Conservation (phyloP, 2,113 vertebrate species). For the Thinocorus orbignyianus region DNA sequence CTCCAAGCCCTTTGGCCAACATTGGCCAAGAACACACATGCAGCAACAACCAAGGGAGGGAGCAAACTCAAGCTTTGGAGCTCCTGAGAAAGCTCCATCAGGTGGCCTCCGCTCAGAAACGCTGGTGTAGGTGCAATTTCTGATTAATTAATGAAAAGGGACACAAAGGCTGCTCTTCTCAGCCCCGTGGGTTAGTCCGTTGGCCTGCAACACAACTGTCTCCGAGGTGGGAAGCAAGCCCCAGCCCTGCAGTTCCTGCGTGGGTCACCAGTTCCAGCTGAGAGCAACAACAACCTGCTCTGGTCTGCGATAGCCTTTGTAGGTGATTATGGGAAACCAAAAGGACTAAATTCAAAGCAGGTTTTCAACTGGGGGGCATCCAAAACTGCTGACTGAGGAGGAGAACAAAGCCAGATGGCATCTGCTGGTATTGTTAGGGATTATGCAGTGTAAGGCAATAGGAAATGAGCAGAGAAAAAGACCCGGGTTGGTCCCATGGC, state of each 20-base stretch:
- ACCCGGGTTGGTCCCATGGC: not conserved
- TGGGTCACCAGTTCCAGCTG: not conserved
- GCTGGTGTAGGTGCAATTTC: not conserved
- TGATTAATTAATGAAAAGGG: not conserved
- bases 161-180: not conserved
- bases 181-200: not conserved
- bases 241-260: not conserved
- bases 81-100: constrained; percentile 26
- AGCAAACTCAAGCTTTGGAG: not conserved
- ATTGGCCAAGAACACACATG: not conserved
- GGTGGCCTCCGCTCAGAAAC: not conserved
- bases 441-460: constrained; percentile 50
- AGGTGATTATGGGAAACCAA: constrained; percentile 28
- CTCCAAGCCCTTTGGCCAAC: not conserved
- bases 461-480: constrained; percentile 47
- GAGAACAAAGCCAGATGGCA: constrained; percentile 72
- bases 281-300: constrained; percentile 44
- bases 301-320: not conserved
- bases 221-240: not conserved
- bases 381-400: constrained; percentile 61
- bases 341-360: constrained; percentile 62
- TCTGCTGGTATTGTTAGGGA: not conserved
- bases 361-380: constrained; percentile 52
- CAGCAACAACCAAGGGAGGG: not conserved
- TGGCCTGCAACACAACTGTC: not conserved